These are phyloP conservation scores for Pogonomyrmex barbatus DNA, from an alignment of 1,140 invertebrate genomes.

Conservation along the genomic window DNA sequence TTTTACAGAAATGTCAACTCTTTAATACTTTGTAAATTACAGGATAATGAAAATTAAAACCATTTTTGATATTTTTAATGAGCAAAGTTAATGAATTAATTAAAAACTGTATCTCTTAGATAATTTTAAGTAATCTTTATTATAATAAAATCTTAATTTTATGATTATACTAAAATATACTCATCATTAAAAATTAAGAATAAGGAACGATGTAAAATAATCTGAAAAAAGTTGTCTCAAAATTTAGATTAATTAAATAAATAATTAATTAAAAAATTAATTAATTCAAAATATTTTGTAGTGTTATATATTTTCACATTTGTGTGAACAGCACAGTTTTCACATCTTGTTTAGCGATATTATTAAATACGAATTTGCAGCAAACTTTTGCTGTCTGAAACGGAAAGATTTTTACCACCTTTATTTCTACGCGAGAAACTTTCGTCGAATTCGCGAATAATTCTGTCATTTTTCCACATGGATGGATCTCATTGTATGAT, in stretches of 20 bases:
- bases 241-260: neutral
- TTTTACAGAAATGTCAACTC: neutral
- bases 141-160: slow-evolving; percentile 18
- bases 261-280: neutral
- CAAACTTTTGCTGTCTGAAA: slow-evolving; percentile 4
- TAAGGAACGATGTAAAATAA: neutral
- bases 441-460: slow-evolving; percentile 36
- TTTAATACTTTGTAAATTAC: neutral
- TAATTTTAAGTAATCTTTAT: neutral
- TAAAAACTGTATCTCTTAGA: neutral
- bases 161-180: neutral
- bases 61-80: slow-evolving; percentile 14
- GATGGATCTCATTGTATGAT: slow-evolving; percentile 44
- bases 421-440: slow-evolving; percentile 47
- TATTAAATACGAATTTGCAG: slow-evolving; percentile 22
- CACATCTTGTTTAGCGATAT: slow-evolving; percentile 18
- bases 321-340: neutral
- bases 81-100: slow-evolving; percentile 15
- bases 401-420: slow-evolving; percentile 36
- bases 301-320: neutral
- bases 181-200: neutral
- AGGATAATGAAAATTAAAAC: neutral
- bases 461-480: slow-evolving; percentile 52
- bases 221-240: neutral
- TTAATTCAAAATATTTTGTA: neutral